Evolutionary conservation across 2,888 invertebrate species (phyloP), one percentile per base, ranked within the genome.

Genomic region (Lamproptera curius): DNA sequence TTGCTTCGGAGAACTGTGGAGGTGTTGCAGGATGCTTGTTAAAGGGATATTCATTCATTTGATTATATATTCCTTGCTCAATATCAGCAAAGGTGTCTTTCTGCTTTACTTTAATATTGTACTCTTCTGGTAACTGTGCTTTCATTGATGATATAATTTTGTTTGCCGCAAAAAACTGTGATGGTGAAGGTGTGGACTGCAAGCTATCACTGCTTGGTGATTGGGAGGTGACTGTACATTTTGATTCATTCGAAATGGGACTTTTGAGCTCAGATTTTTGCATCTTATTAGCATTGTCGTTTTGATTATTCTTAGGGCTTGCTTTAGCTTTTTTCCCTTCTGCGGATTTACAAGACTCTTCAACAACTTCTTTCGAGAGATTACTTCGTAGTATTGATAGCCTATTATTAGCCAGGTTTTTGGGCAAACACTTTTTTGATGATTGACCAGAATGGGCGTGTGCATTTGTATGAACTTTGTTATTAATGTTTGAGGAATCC

Each of bases 121-220:
- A 82, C 49, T 84, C 69, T 51, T 86, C 85, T 3, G 83, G 80
- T 41, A 87, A 56, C 46, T 86, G 87, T 5, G 87, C 84, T 63
- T 84, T 86, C 82, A 87, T 86, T 1, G 87, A 77, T 2, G 73
- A 81, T 54, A 87, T 76, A 28, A 86, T 85, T 68, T 85, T 87
- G 48, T 82, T 87, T 1, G 85, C 87, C 0, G 85, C 75, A 49
- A 85, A 74, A 56, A 87, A 87, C 49, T 86, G 87, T 26, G 87
- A 85, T 0, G 85, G 82, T 3, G 84, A 83, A 14, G 79, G 73
- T 3, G 68, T 67, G 0, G 82, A 78, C 15, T 79, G 78, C 8
- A 76, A 53, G 16, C 73, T 83, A 16, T 84, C 86, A 52, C 67
- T 78, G 52, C 67, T 76, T 0, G 81, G 82, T 1, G 84, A 82